Percentiles rank a stretch among this genome's conserved stretches.
Evolutionary conservation across 2,888 invertebrate species (phyloP).

Genomic region (Metellina segmentata): DNA sequence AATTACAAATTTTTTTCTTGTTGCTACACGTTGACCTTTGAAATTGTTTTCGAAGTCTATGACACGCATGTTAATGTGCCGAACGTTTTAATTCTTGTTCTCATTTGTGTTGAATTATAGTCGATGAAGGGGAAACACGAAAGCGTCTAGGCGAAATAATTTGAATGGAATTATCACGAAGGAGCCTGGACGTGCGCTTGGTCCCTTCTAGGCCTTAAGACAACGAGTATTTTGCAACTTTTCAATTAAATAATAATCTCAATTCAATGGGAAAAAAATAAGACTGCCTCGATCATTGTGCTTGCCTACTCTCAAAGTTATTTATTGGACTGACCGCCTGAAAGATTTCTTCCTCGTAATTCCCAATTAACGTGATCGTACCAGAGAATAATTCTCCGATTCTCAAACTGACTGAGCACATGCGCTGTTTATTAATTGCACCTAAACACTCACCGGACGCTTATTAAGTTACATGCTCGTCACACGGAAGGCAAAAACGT

Average conservation of each 20-base stretch:
- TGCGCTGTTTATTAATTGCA: conserved; percentile 23
- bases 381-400: not conserved
- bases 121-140: not conserved
- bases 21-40: not conserved
- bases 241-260: not conserved
- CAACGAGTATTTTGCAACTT: not conserved
- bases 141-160: not conserved
- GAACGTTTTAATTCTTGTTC: not conserved
- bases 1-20: not conserved
- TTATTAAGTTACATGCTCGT: conserved; percentile 28
- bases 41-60: not conserved
- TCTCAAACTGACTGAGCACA: not conserved
- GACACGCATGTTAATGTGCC: not conserved
- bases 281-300: not conserved
- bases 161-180: not conserved
- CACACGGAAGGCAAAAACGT: conserved; percentile 15
- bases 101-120: not conserved
- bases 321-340: not conserved
- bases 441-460: conserved; percentile 6
- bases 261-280: not conserved
- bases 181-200: not conserved
- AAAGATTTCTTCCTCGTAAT: not conserved
- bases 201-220: not conserved
- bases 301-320: not conserved
- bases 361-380: not conserved